Percentiles rank a stretch among this genome's conserved stretches.
Conservation (phyloP, 2,888 invertebrate species). For the Tryphoninae sp. region DNA sequence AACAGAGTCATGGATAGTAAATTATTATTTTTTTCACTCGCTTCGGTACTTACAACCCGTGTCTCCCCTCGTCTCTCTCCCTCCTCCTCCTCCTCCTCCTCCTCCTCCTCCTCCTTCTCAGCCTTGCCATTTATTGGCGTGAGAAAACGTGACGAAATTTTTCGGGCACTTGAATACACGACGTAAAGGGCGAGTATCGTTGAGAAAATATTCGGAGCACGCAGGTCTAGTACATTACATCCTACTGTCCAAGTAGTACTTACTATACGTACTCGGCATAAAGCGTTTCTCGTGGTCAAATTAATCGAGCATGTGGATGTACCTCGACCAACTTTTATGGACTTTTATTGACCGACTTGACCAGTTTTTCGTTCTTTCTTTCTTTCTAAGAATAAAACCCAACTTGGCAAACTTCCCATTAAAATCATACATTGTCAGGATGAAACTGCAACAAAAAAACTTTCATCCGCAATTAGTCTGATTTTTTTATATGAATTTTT, state of each 20-base stretch:
- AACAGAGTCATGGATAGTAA: constrained; percentile 21
- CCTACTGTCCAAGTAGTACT: constrained; percentile 8
- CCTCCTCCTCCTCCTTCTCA: neutral
- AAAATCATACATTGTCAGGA: too few relatives aligned
- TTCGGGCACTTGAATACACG: constrained; percentile 45
- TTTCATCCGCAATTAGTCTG: too few relatives aligned
- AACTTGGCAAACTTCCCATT: too few relatives aligned
- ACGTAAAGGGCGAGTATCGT: constrained; percentile 9
- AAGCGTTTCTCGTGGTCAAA: constrained; percentile 31
- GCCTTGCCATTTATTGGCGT: neutral
- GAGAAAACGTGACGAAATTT: constrained; percentile 30
- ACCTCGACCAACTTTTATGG: constrained; percentile 51
- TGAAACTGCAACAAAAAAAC: too few relatives aligned
- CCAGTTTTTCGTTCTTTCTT: constrained; percentile 38
- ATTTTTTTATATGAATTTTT: too few relatives aligned
- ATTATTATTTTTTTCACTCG: constrained; percentile 5
- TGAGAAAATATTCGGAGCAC: constrained; percentile 41
- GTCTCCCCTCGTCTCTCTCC: neutral
- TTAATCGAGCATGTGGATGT: constrained; percentile 40
- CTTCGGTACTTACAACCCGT: neutral
- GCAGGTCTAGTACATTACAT: constrained; percentile 33
- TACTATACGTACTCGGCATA: constrained; percentile 31
- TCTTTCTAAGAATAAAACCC: constrained; percentile 8
- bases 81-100: neutral
- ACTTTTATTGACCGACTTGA: constrained; percentile 60